These are phyloP conservation scores for Lasioglossum leucozonium DNA, from an alignment of 2,888 invertebrate species.

Conservation along the genomic window DNA sequence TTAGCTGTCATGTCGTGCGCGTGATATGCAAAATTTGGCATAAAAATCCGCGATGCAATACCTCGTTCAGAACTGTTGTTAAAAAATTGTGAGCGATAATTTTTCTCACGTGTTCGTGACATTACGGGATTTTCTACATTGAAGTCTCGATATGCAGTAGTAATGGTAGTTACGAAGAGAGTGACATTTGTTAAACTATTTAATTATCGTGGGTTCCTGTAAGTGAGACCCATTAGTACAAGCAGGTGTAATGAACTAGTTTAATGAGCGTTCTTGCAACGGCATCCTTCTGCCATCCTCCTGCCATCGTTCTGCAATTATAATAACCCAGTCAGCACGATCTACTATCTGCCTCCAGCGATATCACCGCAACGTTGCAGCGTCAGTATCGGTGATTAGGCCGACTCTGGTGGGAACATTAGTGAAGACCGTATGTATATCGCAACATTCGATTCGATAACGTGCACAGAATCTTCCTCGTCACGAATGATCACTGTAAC, in stretches of 20 bases:
- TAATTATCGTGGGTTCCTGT: slow-evolving; percentile 63
- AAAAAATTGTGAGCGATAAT: neutral
- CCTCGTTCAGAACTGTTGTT: neutral
- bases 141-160: slow-evolving; percentile 18
- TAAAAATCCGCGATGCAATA: neutral
- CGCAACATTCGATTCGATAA: neutral
- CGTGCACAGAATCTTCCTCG: neutral
- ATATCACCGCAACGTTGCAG: slow-evolving; percentile 65
- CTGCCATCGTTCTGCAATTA: slow-evolving; percentile 69
- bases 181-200: slow-evolving; percentile 66
- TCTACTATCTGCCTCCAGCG: slow-evolving; percentile 63
- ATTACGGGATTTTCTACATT: neutral
- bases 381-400: slow-evolving; percentile 62
- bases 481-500: neutral
- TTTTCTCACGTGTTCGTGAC: neutral
- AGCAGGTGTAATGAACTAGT: slow-evolving; percentile 73
- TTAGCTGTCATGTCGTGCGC: neutral
- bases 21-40: neutral
- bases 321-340: slow-evolving; percentile 70
- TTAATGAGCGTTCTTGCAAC: slow-evolving; percentile 68
- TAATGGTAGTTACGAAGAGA: slow-evolving; percentile 47
- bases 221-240: slow-evolving; percentile 65
- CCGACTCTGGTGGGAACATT: slow-evolving; percentile 30
- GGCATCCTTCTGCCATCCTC: slow-evolving; percentile 37
- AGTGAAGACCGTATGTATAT: slow-evolving; percentile 15